Evolutionary conservation across 2,888 invertebrate genomes (phyloP).

Genomic region (Calliphora vomitoria): DNA sequence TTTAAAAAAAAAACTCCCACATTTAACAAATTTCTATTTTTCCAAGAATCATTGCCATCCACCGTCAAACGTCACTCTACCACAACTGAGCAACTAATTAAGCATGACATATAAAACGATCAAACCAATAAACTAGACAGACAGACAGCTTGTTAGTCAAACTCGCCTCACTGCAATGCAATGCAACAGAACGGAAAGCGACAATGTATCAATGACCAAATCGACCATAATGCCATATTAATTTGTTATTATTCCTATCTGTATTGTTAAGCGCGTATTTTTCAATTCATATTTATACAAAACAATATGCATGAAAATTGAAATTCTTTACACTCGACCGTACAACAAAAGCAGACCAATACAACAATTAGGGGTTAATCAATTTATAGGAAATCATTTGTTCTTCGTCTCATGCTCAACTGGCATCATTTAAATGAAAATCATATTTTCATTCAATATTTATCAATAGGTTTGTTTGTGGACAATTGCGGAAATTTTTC

Average conservation of each 20-base stretch:
- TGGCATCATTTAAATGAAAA: constrained; percentile 1
- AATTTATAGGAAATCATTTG: constrained; percentile 26
- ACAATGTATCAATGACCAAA: constrained; percentile 55
- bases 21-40: constrained; percentile 3
- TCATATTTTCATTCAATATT: constrained; percentile 11
- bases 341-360: background rate
- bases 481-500: background rate
- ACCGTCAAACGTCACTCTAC: background rate
- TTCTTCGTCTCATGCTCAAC: background rate
- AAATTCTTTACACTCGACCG: constrained; percentile 53
- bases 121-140: constrained; percentile 38
- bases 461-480: no score
- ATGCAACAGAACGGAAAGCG: background rate
- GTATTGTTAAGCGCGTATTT: background rate
- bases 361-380: constrained; percentile 70
- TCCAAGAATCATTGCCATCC: background rate
- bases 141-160: constrained; percentile 43
- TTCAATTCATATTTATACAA: constrained; percentile 14
- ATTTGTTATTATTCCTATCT: constrained; percentile 54
- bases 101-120: constrained; percentile 58
- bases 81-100: constrained; percentile 53
- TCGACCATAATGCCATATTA: constrained; percentile 38
- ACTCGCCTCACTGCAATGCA: background rate
- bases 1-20: constrained; percentile 32
- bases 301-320: constrained; percentile 48